Evolutionary conservation across 2,113 vertebrate species (phyloP).

Genomic region (Miniopterus natalensis): DNA sequence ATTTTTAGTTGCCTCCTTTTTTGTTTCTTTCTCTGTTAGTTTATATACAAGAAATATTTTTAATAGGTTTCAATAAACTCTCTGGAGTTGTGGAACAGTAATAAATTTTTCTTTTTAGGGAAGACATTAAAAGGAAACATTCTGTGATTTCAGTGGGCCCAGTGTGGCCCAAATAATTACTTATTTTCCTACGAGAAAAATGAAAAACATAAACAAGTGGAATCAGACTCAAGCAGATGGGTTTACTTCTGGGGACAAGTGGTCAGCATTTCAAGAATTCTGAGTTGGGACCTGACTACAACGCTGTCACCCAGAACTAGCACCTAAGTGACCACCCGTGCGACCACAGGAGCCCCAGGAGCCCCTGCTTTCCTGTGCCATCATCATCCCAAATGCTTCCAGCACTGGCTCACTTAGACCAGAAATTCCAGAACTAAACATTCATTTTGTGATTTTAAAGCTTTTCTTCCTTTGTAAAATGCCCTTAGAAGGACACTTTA

Average conservation of each 20-base stretch:
- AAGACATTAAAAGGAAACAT: slow-evolving; percentile 36
- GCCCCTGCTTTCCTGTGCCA: not conserved
- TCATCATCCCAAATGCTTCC: not conserved
- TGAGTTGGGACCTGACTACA: not conserved
- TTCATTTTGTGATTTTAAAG: slow-evolving; percentile 57
- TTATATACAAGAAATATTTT: slow-evolving; percentile 51
- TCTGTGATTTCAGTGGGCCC: slow-evolving; percentile 50
- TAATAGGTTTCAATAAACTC: slow-evolving; percentile 29
- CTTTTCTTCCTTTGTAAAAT: slow-evolving; percentile 2
- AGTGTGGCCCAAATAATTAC: not conserved
- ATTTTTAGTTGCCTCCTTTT: not conserved
- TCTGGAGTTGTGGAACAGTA: not conserved
- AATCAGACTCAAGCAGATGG: not conserved
- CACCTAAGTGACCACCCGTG: not conserved
- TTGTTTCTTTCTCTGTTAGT: not conserved
- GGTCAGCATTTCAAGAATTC: slow-evolving; percentile 34
- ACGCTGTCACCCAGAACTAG: not conserved
- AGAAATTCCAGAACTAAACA: not conserved
- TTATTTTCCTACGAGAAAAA: slow-evolving; percentile 54
- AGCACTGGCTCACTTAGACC: not conserved
- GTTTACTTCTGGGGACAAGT: not conserved
- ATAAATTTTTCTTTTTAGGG: slow-evolving; percentile 47
- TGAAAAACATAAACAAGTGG: slow-evolving; percentile 56
- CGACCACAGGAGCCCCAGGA: not conserved
- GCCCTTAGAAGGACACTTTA: not conserved